Base-by-base conservation (phyloP, 2,113 vertebrate genomes). In the Noctilio leporinus region DNA sequence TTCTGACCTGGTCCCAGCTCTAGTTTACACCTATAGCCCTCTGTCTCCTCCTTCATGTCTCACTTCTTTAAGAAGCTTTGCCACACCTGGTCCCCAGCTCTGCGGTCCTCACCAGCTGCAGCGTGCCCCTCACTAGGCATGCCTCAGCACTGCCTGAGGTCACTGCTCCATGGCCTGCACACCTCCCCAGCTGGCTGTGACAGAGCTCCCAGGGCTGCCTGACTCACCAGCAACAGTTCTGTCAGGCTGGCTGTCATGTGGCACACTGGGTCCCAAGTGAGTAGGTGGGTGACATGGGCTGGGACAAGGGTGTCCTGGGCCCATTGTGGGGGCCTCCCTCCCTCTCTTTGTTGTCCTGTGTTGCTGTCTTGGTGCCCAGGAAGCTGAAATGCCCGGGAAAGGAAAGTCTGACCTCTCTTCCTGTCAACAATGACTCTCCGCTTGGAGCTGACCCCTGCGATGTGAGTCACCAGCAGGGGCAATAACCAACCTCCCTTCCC, bases 401-500 rank as follows among this genome's bases (percentile, higher is more conserved):
- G 94, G 88, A 93, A 95, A 94, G 49, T 90, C 73, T 96, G 87
- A 51, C 81, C 96, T 53, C 55, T 93, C 85, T 97, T 97, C 96
- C 95, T 96, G 95, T 95, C 95, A 96, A 93, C 81, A 89, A 70
- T 93, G 93, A 81, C 92, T 81, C 93, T 95, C 73, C 81, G 49
- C 88, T 91, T 70, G 26, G 49, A 91, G 90, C 73, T 91, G 92
- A 93, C 85, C 93, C 94, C 59, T 95, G 47, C 2, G 16, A 69
- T 51, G 14, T 97, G 96, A 96, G 81, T 96, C 93, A 97, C 70
- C 33, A 17, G 65, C 38, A 94, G 95, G 84, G 92, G 67, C 75
- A 45, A 49, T 15, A 47, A 33, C 43, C 26, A 14, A 30, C 30
- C 62, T 10, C 30, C 72, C 19, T 10, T 10, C n/a, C 62, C 62